Conservation (phyloP, 1,140 invertebrate genomes). For the Latrodectus geometricus region DNA sequence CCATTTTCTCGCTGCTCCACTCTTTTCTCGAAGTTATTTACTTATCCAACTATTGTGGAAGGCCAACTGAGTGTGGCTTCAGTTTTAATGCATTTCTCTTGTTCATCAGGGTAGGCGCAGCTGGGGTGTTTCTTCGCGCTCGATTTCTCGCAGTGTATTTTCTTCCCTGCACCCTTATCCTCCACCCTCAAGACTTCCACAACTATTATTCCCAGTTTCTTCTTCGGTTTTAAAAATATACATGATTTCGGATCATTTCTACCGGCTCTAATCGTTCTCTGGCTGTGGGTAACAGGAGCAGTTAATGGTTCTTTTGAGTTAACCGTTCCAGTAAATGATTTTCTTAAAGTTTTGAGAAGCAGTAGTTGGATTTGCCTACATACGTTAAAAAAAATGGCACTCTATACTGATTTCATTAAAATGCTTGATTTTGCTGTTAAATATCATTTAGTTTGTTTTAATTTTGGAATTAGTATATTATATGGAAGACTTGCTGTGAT, state of each 20-base stretch:
- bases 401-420: too few species aligned
- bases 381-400: too few species aligned
- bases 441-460: too few species aligned
- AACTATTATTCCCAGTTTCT: neutral
- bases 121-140: slow-evolving; percentile 1
- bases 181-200: neutral
- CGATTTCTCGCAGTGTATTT: neutral
- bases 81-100: slow-evolving; percentile 2
- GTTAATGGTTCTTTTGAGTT: neutral
- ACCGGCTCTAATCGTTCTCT: neutral
- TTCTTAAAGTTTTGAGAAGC: too few species aligned
- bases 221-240: neutral
- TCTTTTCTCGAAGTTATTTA: too few species aligned
- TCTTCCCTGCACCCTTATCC: neutral
- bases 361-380: too few species aligned
- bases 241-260: neutral
- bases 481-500: too few species aligned
- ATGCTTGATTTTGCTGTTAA: too few species aligned
- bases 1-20: too few species aligned
- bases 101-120: neutral
- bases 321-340: too few species aligned
- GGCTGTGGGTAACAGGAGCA: neutral
- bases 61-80: neutral
- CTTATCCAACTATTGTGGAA: too few species aligned
- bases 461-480: too few species aligned